phyloP scores from a whole-genome alignment of 2,113 vertebrate genomes.

The Atherinomorus stipes region DNA sequence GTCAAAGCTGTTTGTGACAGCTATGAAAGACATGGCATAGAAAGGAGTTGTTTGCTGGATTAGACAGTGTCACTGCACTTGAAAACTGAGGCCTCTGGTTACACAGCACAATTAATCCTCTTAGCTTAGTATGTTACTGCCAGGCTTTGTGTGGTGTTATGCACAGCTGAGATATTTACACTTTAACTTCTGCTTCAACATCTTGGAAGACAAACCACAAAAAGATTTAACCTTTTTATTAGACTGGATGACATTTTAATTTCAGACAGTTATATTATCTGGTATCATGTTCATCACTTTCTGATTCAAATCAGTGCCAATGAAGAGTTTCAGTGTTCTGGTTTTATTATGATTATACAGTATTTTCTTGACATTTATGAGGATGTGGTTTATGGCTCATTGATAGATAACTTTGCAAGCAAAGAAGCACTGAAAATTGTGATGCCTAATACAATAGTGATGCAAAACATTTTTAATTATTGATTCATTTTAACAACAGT shows the following conservation, averaged over 20 bases:
- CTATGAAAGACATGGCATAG: conserved; percentile 20
- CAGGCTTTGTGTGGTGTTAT: conserved; percentile 23
- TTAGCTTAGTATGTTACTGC: conserved; percentile 30
- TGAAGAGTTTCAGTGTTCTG: background rate
- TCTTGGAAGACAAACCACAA: conserved; percentile 9
- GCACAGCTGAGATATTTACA: conserved; percentile 16
- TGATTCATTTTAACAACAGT: too few relatives aligned
- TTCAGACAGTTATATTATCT: background rate
- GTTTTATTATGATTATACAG: background rate
- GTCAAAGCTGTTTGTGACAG: conserved; percentile 24
- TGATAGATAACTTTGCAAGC: background rate
- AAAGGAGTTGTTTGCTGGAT: conserved; percentile 35
- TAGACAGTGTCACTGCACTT: conserved; percentile 27
- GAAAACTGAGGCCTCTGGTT: conserved; percentile 35
- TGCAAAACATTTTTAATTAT: too few relatives aligned
- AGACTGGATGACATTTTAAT: background rate
- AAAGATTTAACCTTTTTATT: background rate
- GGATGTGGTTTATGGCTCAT: background rate
- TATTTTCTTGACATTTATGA: background rate
- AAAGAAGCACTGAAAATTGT: background rate
- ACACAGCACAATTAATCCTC: conserved; percentile 50
- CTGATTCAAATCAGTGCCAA: background rate
- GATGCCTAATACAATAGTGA: background rate
- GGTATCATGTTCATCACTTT: background rate
- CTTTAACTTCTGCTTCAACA: conserved; percentile 21